These are phyloP conservation scores for Endotricha flammealis DNA, from an alignment of 2,888 invertebrate genomes.

Conservation along the genomic window DNA sequence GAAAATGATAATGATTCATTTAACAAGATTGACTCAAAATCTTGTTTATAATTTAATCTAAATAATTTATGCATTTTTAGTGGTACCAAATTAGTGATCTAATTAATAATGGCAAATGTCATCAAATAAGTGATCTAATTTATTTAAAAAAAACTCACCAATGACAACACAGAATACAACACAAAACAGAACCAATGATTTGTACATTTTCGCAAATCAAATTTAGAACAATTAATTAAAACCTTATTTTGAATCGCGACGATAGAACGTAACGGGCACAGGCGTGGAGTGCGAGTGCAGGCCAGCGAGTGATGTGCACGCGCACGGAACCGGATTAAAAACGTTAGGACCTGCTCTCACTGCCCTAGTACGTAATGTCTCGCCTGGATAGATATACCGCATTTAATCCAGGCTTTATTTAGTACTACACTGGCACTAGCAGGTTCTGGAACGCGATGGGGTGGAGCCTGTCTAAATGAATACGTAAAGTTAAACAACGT, in stretches of 20 bases:
- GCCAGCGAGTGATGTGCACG: slow-evolving; percentile 59
- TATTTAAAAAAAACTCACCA: slow-evolving; percentile 42
- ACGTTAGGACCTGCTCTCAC: slow-evolving; percentile 37
- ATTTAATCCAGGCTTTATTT: slow-evolving; percentile 8
- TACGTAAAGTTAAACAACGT: too few relatives aligned
- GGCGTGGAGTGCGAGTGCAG: slow-evolving; percentile 46
- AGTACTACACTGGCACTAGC: too few relatives aligned
- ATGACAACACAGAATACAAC: slow-evolving; percentile 55
- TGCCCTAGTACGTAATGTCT: slow-evolving; percentile 29
- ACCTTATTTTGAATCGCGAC: slow-evolving; percentile 24
- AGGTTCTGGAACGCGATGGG: too few relatives aligned
- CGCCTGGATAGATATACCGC: slow-evolving; percentile 11
- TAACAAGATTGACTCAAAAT: too few relatives aligned
- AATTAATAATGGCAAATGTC: too few relatives aligned
- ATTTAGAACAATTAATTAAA: slow-evolving; percentile 21
- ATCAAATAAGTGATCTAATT: too few relatives aligned
- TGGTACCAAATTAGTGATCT: too few relatives aligned
- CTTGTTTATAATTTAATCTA: too few relatives aligned
- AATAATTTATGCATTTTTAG: too few relatives aligned
- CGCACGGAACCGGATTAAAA: slow-evolving; percentile 62
- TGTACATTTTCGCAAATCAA: slow-evolving; percentile 49
- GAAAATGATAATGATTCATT: too few relatives aligned
- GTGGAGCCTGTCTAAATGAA: too few relatives aligned
- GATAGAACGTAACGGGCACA: slow-evolving; percentile 28
- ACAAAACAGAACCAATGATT: slow-evolving; percentile 55